A percentile compares a stretch with the other conserved stretches of the same genome.
These are phyloP conservation scores for Pedetes capensis DNA, from an alignment of 2,113 vertebrate species.

Conservation along the genomic window DNA sequence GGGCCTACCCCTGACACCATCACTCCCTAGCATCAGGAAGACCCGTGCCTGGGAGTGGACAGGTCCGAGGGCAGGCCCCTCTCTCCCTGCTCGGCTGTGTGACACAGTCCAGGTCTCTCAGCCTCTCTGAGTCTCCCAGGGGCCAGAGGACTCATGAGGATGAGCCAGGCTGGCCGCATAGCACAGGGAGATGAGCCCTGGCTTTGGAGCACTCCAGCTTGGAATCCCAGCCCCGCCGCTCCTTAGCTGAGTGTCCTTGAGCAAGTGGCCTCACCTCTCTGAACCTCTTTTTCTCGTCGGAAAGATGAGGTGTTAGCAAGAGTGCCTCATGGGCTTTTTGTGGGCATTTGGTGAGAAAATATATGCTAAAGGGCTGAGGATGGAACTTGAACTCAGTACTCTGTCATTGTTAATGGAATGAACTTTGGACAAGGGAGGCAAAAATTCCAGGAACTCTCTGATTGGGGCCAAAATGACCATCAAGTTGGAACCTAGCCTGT, in stretches of 20 bases:
- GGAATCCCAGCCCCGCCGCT: rapidly evolving
- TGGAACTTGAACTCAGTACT: background rate
- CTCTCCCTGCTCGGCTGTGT: background rate
- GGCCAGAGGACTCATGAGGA: background rate
- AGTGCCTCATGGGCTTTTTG: background rate
- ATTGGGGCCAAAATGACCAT: too few species aligned
- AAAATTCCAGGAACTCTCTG: background rate
- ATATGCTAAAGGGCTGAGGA: background rate
- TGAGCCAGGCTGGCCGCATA: background rate
- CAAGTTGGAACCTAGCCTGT: too few species aligned
- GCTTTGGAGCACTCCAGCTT: rapidly evolving
- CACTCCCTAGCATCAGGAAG: background rate
- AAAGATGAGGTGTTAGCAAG: background rate
- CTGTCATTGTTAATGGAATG: background rate
- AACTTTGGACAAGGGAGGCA: background rate
- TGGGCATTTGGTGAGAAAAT: background rate
- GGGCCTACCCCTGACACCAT: background rate
- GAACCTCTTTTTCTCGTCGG: background rate
- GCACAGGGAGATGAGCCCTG: background rate
- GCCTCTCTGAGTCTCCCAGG: background rate
- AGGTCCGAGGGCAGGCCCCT: too few species aligned
- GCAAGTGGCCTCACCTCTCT: background rate
- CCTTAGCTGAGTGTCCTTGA: background rate
- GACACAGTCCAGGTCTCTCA: background rate
- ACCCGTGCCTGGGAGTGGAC: background rate